Percentiles rank a stretch among this genome's conserved stretches.
These are phyloP conservation scores for Xiphorhynchus elegans DNA, from an alignment of 2,113 vertebrate genomes.

Conservation along the genomic window DNA sequence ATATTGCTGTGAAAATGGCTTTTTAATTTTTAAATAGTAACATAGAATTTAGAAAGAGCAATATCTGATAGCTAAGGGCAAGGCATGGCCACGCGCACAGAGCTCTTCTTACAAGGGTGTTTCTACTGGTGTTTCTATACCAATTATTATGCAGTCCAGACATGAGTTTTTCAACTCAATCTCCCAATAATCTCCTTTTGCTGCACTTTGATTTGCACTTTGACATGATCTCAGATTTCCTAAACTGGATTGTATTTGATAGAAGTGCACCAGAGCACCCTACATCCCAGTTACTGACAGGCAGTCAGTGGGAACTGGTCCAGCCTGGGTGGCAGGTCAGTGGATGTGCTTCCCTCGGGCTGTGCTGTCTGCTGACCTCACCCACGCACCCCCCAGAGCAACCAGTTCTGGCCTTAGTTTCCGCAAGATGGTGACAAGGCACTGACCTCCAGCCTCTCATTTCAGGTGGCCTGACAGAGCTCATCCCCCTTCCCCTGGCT, in stretches of 20 bases:
- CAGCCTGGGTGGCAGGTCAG: background rate
- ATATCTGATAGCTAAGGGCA: background rate
- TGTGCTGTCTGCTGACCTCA: background rate
- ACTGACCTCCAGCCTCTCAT: background rate
- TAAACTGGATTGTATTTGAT: background rate
- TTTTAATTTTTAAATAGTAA: background rate
- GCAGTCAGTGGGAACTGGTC: accelerated
- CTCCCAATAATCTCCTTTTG: background rate
- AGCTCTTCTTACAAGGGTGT: background rate
- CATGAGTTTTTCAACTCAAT: background rate
- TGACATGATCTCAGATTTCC: background rate
- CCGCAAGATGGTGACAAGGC: background rate
- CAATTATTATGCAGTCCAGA: background rate
- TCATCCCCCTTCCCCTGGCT: background rate
- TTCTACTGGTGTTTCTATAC: background rate
- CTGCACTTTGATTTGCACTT: background rate
- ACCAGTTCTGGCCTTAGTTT: background rate
- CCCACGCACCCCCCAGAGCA: accelerated
- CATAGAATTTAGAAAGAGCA: background rate
- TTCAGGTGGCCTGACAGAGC: background rate
- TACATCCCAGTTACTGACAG: background rate
- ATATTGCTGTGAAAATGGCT: background rate
- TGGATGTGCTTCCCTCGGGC: background rate
- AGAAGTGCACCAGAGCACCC: background rate
- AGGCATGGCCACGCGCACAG: accelerated